Conservation (phyloP, 2,113 vertebrate genomes). For the Emydura subglobosa region DNA sequence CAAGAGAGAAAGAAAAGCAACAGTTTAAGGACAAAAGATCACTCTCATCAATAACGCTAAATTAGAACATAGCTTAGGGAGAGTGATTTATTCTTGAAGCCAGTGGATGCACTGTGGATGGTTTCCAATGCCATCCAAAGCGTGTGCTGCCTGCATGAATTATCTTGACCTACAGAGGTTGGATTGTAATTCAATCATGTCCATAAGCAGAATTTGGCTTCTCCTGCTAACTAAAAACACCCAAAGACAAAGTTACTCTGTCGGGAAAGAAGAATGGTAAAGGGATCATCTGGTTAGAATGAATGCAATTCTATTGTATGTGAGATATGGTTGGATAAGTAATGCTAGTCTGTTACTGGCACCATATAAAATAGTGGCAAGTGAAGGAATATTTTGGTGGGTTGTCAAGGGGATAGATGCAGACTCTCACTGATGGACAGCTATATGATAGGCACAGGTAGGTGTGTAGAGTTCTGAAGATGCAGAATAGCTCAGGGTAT, state of each 20-base stretch:
- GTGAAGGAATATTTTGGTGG: conserved; percentile 4
- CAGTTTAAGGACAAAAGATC: background rate
- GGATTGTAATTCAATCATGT: background rate
- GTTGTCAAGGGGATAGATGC: background rate
- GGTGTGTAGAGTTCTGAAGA: background rate
- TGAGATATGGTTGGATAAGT: background rate
- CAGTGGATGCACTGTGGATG: background rate
- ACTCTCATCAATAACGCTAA: background rate
- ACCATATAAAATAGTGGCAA: conserved; percentile 25
- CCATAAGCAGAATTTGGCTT: background rate
- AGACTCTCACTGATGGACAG: background rate
- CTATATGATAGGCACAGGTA: background rate
- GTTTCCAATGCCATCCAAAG: background rate
- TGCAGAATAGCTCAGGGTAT: background rate
- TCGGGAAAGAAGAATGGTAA: background rate
- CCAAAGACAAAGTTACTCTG: background rate
- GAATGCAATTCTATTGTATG: background rate
- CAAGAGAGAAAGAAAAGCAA: background rate
- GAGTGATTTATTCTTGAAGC: background rate
- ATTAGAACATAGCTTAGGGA: background rate
- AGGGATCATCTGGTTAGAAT: background rate
- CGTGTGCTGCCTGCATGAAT: background rate
- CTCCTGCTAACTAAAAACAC: background rate
- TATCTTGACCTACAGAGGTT: background rate
- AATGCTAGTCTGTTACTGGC: background rate